Base-by-base conservation (phyloP, 2,113 vertebrate species). In the Platycercus adscitus region DNA sequence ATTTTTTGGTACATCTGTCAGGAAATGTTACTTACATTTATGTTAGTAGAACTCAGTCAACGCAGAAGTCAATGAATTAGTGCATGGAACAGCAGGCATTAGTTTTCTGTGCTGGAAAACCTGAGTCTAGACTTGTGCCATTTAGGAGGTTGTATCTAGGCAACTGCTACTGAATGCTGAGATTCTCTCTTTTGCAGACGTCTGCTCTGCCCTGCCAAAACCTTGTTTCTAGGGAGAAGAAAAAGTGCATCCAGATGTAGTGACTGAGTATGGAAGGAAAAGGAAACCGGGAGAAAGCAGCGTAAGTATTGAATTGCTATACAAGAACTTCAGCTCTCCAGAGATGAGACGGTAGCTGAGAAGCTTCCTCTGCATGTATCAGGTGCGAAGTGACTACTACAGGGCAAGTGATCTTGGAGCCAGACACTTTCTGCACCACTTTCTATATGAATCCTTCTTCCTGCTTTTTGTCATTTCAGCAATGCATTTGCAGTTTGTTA, bases 71-170 rank as follows among this genome's bases (percentile, higher is more conserved):
- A 0, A 4, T 93, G 81, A 72, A 80, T 92, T 88, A 47, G 39
- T 3, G 2, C 69, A 75, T 78, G 69, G 64, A 87, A 92, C 72
- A 91, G 64, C 6, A 70, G 26, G 17, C 70, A 46, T 82, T 90
- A 24, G 23, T 84, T 95, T 91, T 81, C 69, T 61, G 25, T 46
- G 81, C 69, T 87, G 70, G n/a, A 87, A 91, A 60, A 76, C 35
- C 23, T 2, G 2, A 68, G 43, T 44, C 44, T 88, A 86, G 82
- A 80, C 60, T 89, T 87, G 31, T 91, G 65, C 81, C 73, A 8
- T 63, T 86, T 47, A 39, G 18, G 53, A 58, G 26, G 17, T n/a
- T n/a, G 81, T 95, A 92, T 87, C 88, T 13, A 92, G 91, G 95
- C 93, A 93, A 95, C 91, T 56, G 75, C 78, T 87, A 0, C 63